phyloP scores from a whole-genome alignment of 2,113 vertebrate genomes.

The Natator depressus region DNA sequence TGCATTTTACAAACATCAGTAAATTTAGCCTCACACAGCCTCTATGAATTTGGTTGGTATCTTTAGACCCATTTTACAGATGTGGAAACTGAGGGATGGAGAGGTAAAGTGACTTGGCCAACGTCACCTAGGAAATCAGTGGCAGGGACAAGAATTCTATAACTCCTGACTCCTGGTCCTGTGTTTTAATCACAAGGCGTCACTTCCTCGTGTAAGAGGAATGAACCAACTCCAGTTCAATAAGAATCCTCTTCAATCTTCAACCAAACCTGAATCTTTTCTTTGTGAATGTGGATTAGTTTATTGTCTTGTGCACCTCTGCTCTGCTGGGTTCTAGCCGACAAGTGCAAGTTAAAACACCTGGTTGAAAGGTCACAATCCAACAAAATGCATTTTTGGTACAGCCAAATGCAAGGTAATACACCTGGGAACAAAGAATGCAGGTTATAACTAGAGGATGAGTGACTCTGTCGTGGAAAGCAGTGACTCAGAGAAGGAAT shows the following conservation, averaged over 20 bases:
- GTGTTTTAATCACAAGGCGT: not conserved
- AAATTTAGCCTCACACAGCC: not conserved
- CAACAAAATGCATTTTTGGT: not conserved
- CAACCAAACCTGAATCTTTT: not conserved
- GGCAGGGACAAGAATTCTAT: not conserved
- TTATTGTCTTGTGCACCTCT: slow-evolving; percentile 12
- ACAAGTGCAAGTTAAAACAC: not conserved
- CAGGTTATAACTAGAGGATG: not conserved
- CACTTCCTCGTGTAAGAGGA: accelerated
- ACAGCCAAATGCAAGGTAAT: not conserved
- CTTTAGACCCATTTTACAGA: not conserved
- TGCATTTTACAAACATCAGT: not conserved
- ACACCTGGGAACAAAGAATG: not conserved
- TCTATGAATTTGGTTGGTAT: not conserved
- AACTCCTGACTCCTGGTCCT: not conserved
- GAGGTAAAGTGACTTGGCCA: slow-evolving; percentile 3
- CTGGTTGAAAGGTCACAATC: not conserved
- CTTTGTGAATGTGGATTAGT: not conserved
- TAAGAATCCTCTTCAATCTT: not conserved
- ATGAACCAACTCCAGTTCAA: not conserved
- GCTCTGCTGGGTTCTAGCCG: not conserved
- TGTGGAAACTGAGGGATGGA: not conserved
- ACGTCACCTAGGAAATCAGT: slow-evolving; percentile 2
- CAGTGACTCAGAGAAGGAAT: not conserved
- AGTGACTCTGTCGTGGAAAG: not conserved